Base-by-base conservation (phyloP, 2,888 invertebrate species). In the Argyresthia albistria region DNA sequence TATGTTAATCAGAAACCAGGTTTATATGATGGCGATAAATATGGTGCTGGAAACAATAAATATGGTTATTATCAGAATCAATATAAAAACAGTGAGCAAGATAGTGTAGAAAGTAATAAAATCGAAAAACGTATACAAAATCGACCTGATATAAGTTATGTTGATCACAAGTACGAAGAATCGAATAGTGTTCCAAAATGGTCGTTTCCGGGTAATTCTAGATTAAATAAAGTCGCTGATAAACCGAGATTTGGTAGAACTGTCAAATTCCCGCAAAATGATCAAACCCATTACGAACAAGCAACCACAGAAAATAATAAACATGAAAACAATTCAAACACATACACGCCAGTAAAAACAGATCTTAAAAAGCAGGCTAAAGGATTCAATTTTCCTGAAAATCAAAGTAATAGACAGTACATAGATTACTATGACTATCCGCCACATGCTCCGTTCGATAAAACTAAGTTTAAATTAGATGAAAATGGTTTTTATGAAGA, bases 71-170 rank as follows among this genome's bases (percentile, higher is more conserved):
- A 53, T 46, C 48, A 53, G 2, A 45, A 51, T n/a, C 43, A 39
- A 25, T 50, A 35, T 16, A 62, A 63, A 52, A 64, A 66, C 16
- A 69, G 73, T 53, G 72, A 56, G 42, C 43, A 57, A n/a, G 57
- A 55, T 15, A 51, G 56, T 16, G 53, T 56, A 35, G 52, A 60
- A 36, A 56, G 54, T 42, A 61, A 60, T 25, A 58, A 58, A 58
- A 73, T 75, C 43, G 65, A 82, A 56, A 74, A 70, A 59, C 67
- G 82, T 10, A 80, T 83, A 56, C 76, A 82, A 63, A 80, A 77
- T 55, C 76, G 66, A 55, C 76, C 71, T 25, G 60, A 53, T 8
- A 53, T 60, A 48, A 58, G 60, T 46, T 51, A 49, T 16, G 57
- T 57, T 42, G 58, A 60, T 52, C 58, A 60, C 2, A 56, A 62